A percentile compares a stretch with the other conserved stretches of the same genome.
phyloP scores from a whole-genome alignment of 1,140 invertebrate genomes.

The Drosophila ficusphila region DNA sequence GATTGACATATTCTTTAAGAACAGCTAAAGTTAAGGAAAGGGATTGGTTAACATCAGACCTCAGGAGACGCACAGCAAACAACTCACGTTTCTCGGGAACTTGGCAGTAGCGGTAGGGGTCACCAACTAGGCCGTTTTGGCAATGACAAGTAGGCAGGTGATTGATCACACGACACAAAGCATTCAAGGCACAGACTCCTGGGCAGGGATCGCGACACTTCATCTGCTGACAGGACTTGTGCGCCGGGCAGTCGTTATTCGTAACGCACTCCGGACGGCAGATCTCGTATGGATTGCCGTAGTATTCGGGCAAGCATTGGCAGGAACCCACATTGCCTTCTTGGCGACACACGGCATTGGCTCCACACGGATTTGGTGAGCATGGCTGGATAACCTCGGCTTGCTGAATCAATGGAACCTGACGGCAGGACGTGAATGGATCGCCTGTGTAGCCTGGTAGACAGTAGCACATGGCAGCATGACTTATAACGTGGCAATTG shows the following conservation, averaged over 20 bases:
- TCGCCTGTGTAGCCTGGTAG: constrained; percentile 85
- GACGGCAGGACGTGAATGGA: constrained; percentile 85
- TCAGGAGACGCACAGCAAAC: background rate
- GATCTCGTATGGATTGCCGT: constrained; percentile 88
- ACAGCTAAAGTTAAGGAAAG: constrained; percentile 57
- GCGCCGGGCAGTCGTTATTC: constrained; percentile 89
- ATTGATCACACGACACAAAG: constrained; percentile 88
- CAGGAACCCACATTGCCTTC: constrained; percentile 88
- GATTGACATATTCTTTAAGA: constrained; percentile 85
- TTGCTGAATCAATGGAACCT: constrained; percentile 85
- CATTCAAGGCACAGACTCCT: constrained; percentile 90
- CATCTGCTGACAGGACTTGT: constrained; percentile 90
- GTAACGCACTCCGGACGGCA: constrained; percentile 91
- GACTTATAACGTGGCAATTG: constrained; percentile 70
- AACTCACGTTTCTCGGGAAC: constrained; percentile 85
- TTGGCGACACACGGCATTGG: constrained; percentile 91
- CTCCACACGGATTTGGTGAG: constrained; percentile 87
- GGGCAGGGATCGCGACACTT: constrained; percentile 92
- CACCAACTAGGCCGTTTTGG: constrained; percentile 87
- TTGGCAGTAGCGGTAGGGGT: constrained; percentile 87
- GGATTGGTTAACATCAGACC: constrained; percentile 87
- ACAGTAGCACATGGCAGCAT: constrained; percentile 84
- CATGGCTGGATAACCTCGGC: constrained; percentile 83
- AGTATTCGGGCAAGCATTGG: constrained; percentile 89
- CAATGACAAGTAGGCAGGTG: constrained; percentile 91